A percentile compares a stretch with the other conserved stretches of the same genome.
Conservation (phyloP, 2,113 vertebrate species). For the Grammomys dolichurus region DNA sequence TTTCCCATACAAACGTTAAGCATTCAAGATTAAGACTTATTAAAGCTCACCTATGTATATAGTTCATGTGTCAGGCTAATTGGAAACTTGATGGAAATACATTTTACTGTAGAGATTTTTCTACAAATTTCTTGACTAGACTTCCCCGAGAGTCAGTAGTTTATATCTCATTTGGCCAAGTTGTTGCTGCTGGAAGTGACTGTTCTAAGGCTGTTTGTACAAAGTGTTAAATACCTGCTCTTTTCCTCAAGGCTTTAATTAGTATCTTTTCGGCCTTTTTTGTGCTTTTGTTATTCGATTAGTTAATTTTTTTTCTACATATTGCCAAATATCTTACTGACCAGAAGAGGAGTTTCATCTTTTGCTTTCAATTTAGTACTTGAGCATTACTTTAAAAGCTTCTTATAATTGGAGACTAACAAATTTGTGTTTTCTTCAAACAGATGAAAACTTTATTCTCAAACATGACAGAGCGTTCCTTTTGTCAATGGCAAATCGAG, state of each 20-base stretch:
- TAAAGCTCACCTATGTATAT: constrained; percentile 19
- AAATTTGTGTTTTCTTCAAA: constrained; percentile 88
- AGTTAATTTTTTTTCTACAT: constrained; percentile 74
- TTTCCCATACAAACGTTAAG: constrained; percentile 45
- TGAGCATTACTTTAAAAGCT: constrained; percentile 73
- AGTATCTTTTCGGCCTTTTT: constrained; percentile 75
- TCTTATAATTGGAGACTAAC: constrained; percentile 77
- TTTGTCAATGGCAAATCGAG: constrained; percentile 99
- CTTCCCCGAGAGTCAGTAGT: constrained; percentile 60
- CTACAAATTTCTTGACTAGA: constrained; percentile 30
- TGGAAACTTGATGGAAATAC: constrained; percentile 63
- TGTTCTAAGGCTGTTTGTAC: constrained; percentile 80
- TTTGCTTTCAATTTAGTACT: constrained; percentile 82
- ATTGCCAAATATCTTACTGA: constrained; percentile 82
- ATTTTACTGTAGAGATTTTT: constrained; percentile 47
- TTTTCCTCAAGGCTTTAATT: constrained; percentile 79
- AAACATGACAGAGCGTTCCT: constrained; percentile 99
- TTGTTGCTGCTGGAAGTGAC: constrained; percentile 74
- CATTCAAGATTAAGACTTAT: constrained; percentile 22
- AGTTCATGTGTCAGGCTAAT: constrained; percentile 52
- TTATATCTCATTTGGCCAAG: constrained; percentile 43
- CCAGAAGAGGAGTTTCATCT: constrained; percentile 86
- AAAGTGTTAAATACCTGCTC: constrained; percentile 79
- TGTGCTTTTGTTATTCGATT: constrained; percentile 74
- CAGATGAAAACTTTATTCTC: constrained; percentile 99